Evolutionary conservation across 1,140 invertebrate genomes (phyloP).

Genomic region (Sitobion miscanthi): DNA sequence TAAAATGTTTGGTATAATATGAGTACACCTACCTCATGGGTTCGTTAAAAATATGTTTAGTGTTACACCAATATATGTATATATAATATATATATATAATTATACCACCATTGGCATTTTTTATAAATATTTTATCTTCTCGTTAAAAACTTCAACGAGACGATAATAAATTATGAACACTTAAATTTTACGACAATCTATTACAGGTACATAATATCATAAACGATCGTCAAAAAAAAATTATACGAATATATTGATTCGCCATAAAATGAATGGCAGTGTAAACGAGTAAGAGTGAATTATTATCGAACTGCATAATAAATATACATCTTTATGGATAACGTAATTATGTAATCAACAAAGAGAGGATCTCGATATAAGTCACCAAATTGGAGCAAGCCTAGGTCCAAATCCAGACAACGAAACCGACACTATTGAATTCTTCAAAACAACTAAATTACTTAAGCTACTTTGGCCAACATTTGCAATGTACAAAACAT

Average conservation of each 20-base stretch:
- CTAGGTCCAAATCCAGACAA: too few relatives aligned
- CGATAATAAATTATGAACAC: background rate
- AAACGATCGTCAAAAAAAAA: background rate
- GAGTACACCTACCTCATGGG: background rate
- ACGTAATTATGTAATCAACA: too few relatives aligned
- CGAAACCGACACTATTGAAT: too few relatives aligned
- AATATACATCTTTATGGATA: background rate
- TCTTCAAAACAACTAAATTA: too few relatives aligned
- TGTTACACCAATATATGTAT: background rate
- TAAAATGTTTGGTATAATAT: background rate
- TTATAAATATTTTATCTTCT: background rate
- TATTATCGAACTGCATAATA: background rate
- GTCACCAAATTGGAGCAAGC: too few relatives aligned
- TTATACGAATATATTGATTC: background rate
- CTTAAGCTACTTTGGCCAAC: too few relatives aligned
- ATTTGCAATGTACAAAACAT: too few relatives aligned
- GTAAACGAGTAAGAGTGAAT: background rate
- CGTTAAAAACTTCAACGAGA: background rate
- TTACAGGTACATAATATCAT: background rate
- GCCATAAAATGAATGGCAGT: background rate
- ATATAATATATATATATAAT: background rate
- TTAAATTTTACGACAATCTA: background rate
- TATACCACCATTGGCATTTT: background rate
- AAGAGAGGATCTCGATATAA: too few relatives aligned
- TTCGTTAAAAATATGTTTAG: background rate